phyloP scores from a whole-genome alignment of 2,888 invertebrate genomes.

The Oscheius onirici region DNA sequence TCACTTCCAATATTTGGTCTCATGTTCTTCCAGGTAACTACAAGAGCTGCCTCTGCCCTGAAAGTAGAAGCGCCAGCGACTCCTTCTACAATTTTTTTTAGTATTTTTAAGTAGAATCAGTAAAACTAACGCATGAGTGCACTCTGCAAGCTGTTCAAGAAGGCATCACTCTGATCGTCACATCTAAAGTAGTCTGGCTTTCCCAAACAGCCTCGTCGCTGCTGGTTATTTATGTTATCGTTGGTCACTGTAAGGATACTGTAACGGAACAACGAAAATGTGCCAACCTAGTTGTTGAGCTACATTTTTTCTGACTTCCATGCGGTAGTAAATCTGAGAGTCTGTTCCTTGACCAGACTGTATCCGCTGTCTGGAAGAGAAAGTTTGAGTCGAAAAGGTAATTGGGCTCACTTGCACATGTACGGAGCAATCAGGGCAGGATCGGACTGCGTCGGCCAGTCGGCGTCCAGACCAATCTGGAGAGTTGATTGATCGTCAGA shows the following conservation, averaged over 20 bases:
- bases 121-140: slow-evolving; percentile 37
- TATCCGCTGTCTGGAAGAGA: slow-evolving; percentile 36
- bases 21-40: slow-evolving; percentile 93
- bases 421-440: slow-evolving; percentile 49
- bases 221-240: neutral
- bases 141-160: slow-evolving; percentile 40
- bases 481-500: slow-evolving; percentile 36
- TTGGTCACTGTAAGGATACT: neutral
- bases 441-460: slow-evolving; percentile 48
- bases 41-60: slow-evolving; percentile 86
- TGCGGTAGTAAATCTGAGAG: slow-evolving; percentile 35
- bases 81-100: slow-evolving; percentile 76
- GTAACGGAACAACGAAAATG: neutral
- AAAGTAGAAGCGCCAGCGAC: slow-evolving; percentile 88
- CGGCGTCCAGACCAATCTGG: slow-evolving; percentile 34
- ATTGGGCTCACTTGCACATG: slow-evolving; percentile 38
- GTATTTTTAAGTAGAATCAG: neutral
- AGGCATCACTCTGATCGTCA: slow-evolving; percentile 36
- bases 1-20: slow-evolving; percentile 73
- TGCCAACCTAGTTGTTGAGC: slow-evolving; percentile 28
- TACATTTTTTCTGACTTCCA: slow-evolving; percentile 32
- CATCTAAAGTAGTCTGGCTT: slow-evolving; percentile 37
- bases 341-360: slow-evolving; percentile 33
- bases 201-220: slow-evolving; percentile 31
- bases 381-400: neutral